phyloP scores from a whole-genome alignment of 1,140 invertebrate genomes.

The Bathynomus jamesi region DNA sequence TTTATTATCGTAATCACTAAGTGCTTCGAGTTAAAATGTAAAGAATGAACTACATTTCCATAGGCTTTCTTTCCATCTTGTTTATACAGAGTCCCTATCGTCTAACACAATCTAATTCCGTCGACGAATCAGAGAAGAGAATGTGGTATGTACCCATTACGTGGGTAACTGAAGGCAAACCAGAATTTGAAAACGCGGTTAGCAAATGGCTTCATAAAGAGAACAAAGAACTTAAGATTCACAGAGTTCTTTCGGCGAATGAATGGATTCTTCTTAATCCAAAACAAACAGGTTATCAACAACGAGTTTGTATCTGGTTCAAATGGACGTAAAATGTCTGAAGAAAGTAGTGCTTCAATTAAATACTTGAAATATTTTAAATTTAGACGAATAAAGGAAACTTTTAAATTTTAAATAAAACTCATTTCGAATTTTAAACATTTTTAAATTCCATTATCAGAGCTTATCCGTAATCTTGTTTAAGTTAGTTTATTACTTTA shows the following conservation, averaged over 20 bases:
- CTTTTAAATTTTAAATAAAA: neutral
- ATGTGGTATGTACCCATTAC: neutral
- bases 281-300: constrained; percentile 26
- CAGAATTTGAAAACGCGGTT: neutral
- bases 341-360: neutral
- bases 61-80: neutral
- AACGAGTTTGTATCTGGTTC: neutral
- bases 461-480: neutral
- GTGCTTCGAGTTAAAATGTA: neutral
- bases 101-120: neutral
- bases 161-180: neutral
- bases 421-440: neutral
- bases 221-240: constrained; percentile 2
- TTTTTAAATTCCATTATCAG: neutral
- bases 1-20: neutral
- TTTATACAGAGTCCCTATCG: neutral
- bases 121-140: no score
- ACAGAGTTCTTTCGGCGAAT: constrained; percentile 12
- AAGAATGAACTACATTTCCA: neutral
- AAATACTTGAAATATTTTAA: neutral
- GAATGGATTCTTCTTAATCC: constrained; percentile 35
- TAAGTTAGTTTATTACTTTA: neutral
- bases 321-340: neutral
- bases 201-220: neutral
- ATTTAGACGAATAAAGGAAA: neutral